These are phyloP conservation scores for Drosophila willistoni DNA, from an alignment of 1,140 invertebrate genomes.

Conservation along the genomic window DNA sequence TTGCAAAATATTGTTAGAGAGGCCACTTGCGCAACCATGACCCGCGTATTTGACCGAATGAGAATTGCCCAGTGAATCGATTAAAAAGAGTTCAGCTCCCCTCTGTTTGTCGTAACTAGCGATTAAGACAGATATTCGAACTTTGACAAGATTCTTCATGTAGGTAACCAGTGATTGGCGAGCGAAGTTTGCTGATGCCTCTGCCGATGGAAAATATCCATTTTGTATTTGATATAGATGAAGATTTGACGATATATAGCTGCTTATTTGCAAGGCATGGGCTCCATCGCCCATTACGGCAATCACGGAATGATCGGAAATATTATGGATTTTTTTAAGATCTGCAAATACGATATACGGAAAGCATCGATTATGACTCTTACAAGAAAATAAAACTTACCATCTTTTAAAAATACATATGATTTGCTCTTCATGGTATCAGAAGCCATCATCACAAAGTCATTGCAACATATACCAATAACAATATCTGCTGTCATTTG, in stretches of 20 bases:
- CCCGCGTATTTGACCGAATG: constrained; percentile 93
- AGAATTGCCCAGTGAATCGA: constrained; percentile 94
- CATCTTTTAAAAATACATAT: constrained; percentile 96
- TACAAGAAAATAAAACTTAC: constrained; percentile 84
- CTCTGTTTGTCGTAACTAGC: constrained; percentile 89
- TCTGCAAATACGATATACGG: background rate
- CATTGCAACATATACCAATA: constrained; percentile 94
- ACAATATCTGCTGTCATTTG: constrained; percentile 90
- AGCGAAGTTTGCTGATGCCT: constrained; percentile 95
- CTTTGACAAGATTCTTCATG: constrained; percentile 88
- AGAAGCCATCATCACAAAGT: constrained; percentile 95
- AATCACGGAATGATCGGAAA: constrained; percentile 17
- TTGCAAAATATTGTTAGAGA: constrained; percentile 94
- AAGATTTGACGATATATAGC: constrained; percentile 98
- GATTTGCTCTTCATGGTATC: constrained; percentile 94
- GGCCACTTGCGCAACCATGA: constrained; percentile 96
- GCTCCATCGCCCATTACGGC: constrained; percentile 12
- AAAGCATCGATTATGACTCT: too few species aligned
- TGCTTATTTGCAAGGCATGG: constrained; percentile 91
- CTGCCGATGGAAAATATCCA: constrained; percentile 95
- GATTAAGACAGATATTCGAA: constrained; percentile 69
- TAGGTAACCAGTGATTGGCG: constrained; percentile 93
- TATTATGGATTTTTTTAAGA: constrained; percentile 10
- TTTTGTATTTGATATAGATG: constrained; percentile 98
- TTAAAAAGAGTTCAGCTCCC: constrained; percentile 89